Conservation (phyloP, 2,797 vertebrate genomes). For the Paramormyrops hopkinsi region DNA sequence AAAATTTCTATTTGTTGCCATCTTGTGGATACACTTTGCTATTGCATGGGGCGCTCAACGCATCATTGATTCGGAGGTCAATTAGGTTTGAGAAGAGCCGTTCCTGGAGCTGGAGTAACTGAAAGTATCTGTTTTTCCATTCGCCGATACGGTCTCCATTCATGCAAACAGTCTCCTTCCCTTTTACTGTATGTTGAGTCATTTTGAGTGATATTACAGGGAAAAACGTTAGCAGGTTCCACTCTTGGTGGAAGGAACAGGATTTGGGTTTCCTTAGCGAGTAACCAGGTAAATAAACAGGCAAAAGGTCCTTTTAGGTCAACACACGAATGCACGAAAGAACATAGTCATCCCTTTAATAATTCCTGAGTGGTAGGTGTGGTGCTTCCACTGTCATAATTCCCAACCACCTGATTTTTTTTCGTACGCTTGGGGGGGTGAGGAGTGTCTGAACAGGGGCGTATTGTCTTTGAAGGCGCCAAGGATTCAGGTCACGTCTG, state of each 20-base stretch:
- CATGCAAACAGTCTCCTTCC: background rate
- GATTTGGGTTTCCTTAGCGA: background rate
- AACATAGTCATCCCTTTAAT: background rate
- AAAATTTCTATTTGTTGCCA: background rate
- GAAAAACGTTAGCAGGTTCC: background rate
- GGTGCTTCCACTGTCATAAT: background rate
- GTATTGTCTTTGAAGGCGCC: background rate
- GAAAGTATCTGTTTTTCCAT: background rate
- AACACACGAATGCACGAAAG: background rate
- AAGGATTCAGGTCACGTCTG: background rate
- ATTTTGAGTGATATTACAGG: background rate
- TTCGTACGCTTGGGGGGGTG: background rate
- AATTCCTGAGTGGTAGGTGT: background rate
- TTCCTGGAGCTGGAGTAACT: background rate
- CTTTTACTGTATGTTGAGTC: background rate
- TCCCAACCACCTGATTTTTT: background rate
- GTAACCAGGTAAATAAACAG: background rate
- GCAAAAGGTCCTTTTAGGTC: background rate
- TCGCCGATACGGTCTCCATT: background rate
- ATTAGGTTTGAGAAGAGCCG: background rate
- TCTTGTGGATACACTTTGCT: constrained; percentile 7
- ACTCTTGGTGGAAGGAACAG: background rate
- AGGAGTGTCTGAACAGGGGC: background rate
- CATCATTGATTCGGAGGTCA: background rate
- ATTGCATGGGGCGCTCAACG: background rate